phyloP scores from a whole-genome alignment of 2,797 vertebrate species.

The Sparidentex hasta region DNA sequence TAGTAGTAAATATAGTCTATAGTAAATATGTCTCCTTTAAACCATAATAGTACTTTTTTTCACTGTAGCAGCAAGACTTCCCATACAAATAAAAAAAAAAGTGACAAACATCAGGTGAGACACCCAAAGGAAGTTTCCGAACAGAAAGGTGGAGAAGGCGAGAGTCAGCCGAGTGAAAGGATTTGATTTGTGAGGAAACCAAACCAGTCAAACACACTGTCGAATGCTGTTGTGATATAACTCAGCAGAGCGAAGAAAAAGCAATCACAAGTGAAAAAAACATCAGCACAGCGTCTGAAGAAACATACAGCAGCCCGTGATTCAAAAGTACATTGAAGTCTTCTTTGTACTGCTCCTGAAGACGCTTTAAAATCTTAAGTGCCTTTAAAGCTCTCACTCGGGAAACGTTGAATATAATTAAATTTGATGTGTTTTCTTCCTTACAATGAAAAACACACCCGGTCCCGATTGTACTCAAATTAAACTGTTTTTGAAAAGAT shows the following conservation, averaged over 20 bases:
- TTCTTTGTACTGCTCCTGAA: not conserved
- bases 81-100: not conserved
- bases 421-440: not conserved
- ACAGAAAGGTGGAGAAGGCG: not conserved
- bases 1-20: too few species aligned
- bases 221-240: constrained; percentile 18
- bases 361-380: not conserved
- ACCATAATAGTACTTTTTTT: too few species aligned
- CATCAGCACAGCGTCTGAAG: not conserved
- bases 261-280: constrained; percentile 1
- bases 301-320: not conserved
- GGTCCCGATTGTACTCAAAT: not conserved
- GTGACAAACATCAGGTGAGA: not conserved
- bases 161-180: constrained; percentile 12
- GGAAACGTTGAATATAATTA: not conserved
- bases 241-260: constrained; percentile 29
- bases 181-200: constrained; percentile 35
- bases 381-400: not conserved
- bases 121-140: constrained; percentile 21
- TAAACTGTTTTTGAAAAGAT: not conserved
- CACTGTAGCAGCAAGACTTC: too few species aligned
- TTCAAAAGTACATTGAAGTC: not conserved
- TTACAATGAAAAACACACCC: not conserved
- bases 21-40: too few species aligned
- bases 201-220: constrained; percentile 51